Percentiles rank a stretch among this genome's conserved stretches.
Conservation (phyloP, 1,140 invertebrate genomes). For the Aricia agestis region DNA sequence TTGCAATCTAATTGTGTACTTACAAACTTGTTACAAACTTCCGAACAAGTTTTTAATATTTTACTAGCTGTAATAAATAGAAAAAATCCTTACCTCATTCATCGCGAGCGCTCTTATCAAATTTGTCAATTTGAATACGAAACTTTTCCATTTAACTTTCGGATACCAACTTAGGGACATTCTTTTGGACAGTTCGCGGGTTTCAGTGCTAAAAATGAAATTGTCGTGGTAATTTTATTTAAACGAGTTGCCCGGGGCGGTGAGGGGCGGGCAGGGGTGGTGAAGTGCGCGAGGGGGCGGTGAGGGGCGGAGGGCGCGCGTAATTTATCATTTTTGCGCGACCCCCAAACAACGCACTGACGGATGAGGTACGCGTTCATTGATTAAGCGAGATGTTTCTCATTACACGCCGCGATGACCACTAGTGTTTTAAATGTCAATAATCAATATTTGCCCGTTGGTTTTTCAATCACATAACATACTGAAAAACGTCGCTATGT, state of each 20-base stretch:
- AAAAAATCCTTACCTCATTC: conserved; percentile 15
- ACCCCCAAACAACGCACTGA: background rate
- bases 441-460: too few species aligned
- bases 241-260: conserved; percentile 26
- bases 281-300: background rate
- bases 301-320: conserved; percentile 9
- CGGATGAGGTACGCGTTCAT: background rate
- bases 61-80: background rate
- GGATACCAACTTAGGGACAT: conserved; percentile 55
- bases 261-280: background rate
- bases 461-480: too few species aligned
- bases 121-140: conserved; percentile 62
- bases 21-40: background rate
- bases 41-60: background rate
- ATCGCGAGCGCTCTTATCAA: conserved; percentile 36
- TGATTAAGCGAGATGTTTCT: background rate
- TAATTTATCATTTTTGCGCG: conserved; percentile 17
- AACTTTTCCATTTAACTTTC: conserved; percentile 71
- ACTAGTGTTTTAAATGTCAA: too few species aligned
- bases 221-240: conserved; percentile 39
- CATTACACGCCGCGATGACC: background rate
- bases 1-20: background rate
- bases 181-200: conserved; percentile 52
- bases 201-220: conserved; percentile 46
- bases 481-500: too few species aligned